phyloP scores from a whole-genome alignment of 2,113 vertebrate genomes.

The Anolis sagrei region DNA sequence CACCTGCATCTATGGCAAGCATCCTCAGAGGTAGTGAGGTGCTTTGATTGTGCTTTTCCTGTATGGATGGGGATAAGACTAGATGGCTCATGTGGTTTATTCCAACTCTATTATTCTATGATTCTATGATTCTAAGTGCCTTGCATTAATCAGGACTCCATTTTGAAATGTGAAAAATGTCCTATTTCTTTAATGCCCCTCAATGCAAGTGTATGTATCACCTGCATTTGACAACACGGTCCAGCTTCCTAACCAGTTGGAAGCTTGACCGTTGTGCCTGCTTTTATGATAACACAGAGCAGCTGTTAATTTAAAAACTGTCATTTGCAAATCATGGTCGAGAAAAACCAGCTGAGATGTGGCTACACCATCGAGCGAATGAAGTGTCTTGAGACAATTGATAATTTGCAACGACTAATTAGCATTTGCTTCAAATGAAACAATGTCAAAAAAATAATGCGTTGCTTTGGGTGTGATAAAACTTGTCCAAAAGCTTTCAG shows the following conservation, averaged over 20 bases:
- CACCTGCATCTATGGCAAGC: no score
- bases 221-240: conserved; percentile 46
- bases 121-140: background rate
- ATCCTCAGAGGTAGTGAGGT: no score
- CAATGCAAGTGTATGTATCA: background rate
- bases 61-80: no score
- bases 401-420: conserved; percentile 73
- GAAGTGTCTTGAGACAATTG: conserved; percentile 59
- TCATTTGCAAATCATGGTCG: conserved; percentile 61
- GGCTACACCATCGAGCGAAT: conserved; percentile 37
- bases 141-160: conserved; percentile 45
- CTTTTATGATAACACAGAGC: conserved; percentile 59
- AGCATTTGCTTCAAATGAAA: conserved; percentile 59
- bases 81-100: no score
- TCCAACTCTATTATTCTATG: no score
- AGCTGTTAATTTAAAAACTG: conserved; percentile 75
- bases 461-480: conserved; percentile 59
- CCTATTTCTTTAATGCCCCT: conserved; percentile 47
- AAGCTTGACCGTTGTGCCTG: conserved; percentile 45
- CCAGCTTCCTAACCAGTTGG: conserved; percentile 47
- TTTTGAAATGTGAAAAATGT: conserved; percentile 46
- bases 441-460: conserved; percentile 58
- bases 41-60: no score
- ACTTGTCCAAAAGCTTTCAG: conserved; percentile 42
- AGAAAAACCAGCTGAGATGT: conserved; percentile 63